Evolutionary conservation across 2,797 vertebrate genomes (phyloP), one percentile per base, ranked within the genome.

Genomic region (Smutsia gigantea): DNA sequence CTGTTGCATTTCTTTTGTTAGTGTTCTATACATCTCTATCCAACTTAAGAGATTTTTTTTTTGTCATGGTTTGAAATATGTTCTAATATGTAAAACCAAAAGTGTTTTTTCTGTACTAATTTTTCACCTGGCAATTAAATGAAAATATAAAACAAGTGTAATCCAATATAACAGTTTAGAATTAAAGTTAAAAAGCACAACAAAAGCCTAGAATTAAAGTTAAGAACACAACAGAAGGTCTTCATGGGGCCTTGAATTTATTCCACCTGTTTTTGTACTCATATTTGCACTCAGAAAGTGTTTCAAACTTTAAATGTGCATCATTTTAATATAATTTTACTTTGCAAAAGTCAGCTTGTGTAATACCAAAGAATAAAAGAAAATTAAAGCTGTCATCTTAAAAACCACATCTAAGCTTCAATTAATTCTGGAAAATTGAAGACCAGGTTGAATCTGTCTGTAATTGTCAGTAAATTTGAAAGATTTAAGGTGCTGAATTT

Each of bases 391-490:
- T 95, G 53, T 93, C 19, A 53, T 95, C 55, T 39, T 96, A 93
- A 98, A 96, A 79, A 78, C 7, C 17, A 69, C 71, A 68, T 89
- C 37, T 95, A 78, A 97, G 87, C 51, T 97, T 95, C 71, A 97
- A 37, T 97, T 97, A 97, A 31, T 51, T 96, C 7, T 85, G 27
- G 55, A 97, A 97, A 95, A 78, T 6, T 96, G 59, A 89, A 84
- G 68, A 31, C 94, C 46, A 74, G 19, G 21, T 96, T 93, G 57
- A 94, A 93, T 97, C 46, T 95, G 74, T 71, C 77, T 97, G 9
- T 69, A 97, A 94, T 63, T 82, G 46, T 68, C 69, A 94, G 31
- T 75, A 57, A 61, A 84, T 95, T 84, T 97, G 83, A 87, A 97
- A 94, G 82, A 96, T 95, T 95, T 89, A 77, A 93, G 29, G 7